Base-by-base conservation (phyloP, 2,797 vertebrate genomes). In the Macroramphosus scolopax region DNA sequence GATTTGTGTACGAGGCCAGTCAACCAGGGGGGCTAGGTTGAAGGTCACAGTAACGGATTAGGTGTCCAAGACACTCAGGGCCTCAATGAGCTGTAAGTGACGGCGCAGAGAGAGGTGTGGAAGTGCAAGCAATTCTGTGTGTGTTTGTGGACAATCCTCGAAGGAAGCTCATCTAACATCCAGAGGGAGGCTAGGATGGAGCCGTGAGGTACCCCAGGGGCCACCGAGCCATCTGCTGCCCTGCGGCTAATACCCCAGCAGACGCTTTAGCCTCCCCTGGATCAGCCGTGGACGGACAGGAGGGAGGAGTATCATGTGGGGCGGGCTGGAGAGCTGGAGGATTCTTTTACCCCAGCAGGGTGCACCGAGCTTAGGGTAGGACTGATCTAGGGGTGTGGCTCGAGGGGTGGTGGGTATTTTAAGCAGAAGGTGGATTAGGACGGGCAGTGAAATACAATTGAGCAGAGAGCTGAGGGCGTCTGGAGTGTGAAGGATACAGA, bases 241-340 rank as follows among this genome's bases (percentile, higher is more conserved):
- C 72, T 13, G 26, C 57, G 75, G 81, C 82, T 88, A 85, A 88
- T 86, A 87, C 79, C 83, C 79, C 68, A 75, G 66, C 84, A 85
- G 84, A 87, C 81, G 78, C 35, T 77, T 66, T 63, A 70, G 51
- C 26, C 53, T 73, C 41, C 51, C 49, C 56, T 50, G 70, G 70
- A 75, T 85, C 59, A 78, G 66, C 52, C 47, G 6, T 0, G 41
- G 54, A 57, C 25, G 66, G 68, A 68, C 38, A 38, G 67, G 63
- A 62, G 48, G 60, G 50, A 44, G 53, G 46, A 62, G 50, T 47
- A 47, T 73, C 22, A n/a, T n/a, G n/a, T n/a, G 15, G 56, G 20
- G 2, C 24, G 62, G 35, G 32, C 30, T 17, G 35, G 40, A 28
- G 54, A 54, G 14, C 14, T 42, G 15, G 39, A 58, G 53, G 73